A percentile compares a stretch with the other conserved stretches of the same genome.
Conservation (phyloP, 2,113 vertebrate species). For the Cochlearius cochlearius region DNA sequence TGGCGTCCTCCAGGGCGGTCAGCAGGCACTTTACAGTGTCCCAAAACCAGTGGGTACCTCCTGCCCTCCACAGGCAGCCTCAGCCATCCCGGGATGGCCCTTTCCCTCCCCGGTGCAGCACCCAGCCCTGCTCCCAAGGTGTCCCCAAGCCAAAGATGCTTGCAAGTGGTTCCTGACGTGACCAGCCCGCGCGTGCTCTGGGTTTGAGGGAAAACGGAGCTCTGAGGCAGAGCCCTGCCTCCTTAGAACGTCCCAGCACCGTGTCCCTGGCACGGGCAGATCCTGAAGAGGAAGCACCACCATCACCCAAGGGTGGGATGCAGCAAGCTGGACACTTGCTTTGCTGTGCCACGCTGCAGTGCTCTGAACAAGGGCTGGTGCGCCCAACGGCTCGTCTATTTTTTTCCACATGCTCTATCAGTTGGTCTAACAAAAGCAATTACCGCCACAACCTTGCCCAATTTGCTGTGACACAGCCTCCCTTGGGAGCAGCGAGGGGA, state of each 20-base stretch:
- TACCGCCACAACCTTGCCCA: not conserved
- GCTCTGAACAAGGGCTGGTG: not conserved
- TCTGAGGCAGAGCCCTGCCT: not conserved
- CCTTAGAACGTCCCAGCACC: not conserved
- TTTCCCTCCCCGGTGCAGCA: not conserved
- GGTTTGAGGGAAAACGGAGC: not conserved
- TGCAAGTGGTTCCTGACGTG: fast-evolving
- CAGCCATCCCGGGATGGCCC: not conserved
- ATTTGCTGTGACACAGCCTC: not conserved
- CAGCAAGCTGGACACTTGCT: not conserved
- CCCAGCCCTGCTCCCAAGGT: not conserved
- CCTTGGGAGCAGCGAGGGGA: not conserved
- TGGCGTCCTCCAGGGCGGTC: not conserved
- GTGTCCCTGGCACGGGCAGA: fast-evolving
- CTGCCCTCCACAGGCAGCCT: not conserved
- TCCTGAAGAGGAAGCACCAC: not conserved
- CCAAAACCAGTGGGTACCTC: not conserved
- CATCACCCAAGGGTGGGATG: fast-evolving
- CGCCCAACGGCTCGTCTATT: not conserved
- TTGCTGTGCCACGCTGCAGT: not conserved
- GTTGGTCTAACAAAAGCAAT: not conserved
- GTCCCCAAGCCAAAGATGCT: not conserved
- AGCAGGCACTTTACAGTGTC: fast-evolving
- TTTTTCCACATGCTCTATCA: not conserved
- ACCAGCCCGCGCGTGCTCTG: fast-evolving